These are phyloP conservation scores for Papilio aristodemus DNA, from an alignment of 1,140 invertebrate genomes.

Conservation along the genomic window DNA sequence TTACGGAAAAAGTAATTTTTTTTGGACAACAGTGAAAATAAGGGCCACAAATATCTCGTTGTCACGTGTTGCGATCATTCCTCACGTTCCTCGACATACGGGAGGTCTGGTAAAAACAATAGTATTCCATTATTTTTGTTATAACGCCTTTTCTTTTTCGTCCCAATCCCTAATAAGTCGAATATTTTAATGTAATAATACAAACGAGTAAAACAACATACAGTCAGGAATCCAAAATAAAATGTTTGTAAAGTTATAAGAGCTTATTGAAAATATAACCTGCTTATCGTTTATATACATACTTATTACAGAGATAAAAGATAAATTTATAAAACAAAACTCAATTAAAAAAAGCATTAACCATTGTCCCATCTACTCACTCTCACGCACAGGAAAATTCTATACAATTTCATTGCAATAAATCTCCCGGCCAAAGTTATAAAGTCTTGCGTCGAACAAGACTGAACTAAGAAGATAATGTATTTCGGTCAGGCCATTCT, in stretches of 20 bases:
- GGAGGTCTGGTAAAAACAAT: slow-evolving; percentile 31
- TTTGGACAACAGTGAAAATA: slow-evolving; percentile 1
- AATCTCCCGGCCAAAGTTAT: slow-evolving; percentile 62
- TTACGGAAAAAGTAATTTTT: not conserved
- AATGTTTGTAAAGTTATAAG: no score
- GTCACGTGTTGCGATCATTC: slow-evolving; percentile 29
- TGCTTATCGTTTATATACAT: no score
- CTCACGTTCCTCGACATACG: slow-evolving; percentile 28
- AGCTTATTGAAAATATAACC: no score
- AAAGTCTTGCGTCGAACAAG: slow-evolving; percentile 65
- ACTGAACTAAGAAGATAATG: slow-evolving; percentile 69
- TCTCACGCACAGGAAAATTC: slow-evolving; percentile 65
- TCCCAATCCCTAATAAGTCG: not conserved
- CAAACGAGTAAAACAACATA: no score
- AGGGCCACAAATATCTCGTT: slow-evolving; percentile 19
- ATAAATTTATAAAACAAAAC: no score
- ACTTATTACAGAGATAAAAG: no score
- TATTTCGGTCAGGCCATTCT: slow-evolving; percentile 60
- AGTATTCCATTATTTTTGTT: slow-evolving; percentile 16
- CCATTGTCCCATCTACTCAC: slow-evolving; percentile 54
- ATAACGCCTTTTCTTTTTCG: not conserved
- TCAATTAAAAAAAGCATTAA: slow-evolving; percentile 59
- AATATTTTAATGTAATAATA: no score
- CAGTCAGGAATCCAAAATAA: no score
- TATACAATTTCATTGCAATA: slow-evolving; percentile 75